A percentile compares a stretch with the other conserved stretches of the same genome.
These are phyloP conservation scores for Psittacus erithacus DNA, from an alignment of 2,113 vertebrate genomes.

Conservation along the genomic window DNA sequence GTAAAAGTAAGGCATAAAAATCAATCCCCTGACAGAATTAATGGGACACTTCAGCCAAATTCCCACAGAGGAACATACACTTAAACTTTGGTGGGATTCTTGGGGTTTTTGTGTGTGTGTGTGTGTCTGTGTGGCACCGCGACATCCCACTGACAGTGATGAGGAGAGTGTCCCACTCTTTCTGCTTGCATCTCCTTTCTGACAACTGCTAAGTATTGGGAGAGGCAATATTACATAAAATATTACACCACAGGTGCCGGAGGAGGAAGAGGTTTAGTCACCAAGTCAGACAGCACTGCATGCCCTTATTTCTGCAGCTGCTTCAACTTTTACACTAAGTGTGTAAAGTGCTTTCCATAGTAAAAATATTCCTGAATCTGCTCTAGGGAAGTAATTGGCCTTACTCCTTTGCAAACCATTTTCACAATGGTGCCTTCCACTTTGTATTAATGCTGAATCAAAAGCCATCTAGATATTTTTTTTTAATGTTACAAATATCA, in stretches of 20 bases:
- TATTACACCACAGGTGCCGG: not conserved
- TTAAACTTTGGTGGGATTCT: not conserved
- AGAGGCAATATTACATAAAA: not conserved
- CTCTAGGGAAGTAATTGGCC: not conserved
- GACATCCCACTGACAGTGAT: not conserved
- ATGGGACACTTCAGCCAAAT: not conserved
- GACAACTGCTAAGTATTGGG: not conserved
- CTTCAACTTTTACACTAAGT: not conserved
- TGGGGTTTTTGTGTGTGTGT: not conserved
- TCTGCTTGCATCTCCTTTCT: not conserved
- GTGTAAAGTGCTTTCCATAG: not conserved
- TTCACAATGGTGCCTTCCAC: not conserved
- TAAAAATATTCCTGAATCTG: not conserved
- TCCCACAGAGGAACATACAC: not conserved
- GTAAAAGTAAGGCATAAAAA: not conserved
- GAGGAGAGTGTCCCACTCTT: not conserved
- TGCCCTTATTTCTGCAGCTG: not conserved
- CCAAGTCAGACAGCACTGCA: rapidly evolving
- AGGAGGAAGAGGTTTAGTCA: not conserved
- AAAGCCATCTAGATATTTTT: not conserved
- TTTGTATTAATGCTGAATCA: not conserved
- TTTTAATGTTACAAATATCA: not conserved
- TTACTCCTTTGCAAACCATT: not conserved
- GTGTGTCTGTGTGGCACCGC: not conserved
- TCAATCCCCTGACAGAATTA: not conserved